Conservation (phyloP, 2,888 invertebrate species). For the Drosophila yooni region DNA sequence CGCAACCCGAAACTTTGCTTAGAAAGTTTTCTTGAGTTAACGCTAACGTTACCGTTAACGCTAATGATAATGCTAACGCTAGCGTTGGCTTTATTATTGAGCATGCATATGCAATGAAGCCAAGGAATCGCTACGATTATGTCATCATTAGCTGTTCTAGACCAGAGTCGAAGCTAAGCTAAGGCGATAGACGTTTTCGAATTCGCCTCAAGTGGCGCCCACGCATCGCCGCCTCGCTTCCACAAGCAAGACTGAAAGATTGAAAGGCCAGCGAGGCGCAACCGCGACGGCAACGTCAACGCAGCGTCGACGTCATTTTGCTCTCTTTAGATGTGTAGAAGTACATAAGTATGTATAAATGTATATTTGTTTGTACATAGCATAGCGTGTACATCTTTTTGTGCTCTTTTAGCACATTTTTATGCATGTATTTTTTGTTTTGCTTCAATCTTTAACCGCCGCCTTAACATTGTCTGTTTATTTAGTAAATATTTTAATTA, state of each 20-base stretch:
- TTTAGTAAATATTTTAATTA: conserved; percentile 69
- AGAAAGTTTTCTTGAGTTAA: conserved; percentile 33
- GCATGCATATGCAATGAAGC: conserved; percentile 51
- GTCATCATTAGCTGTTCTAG: conserved; percentile 50
- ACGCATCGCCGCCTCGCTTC: conserved; percentile 51
- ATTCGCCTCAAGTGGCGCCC: conserved; percentile 60
- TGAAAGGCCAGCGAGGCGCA: conserved; percentile 66
- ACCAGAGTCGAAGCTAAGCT: conserved; percentile 39
- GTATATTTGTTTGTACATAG: not conserved
- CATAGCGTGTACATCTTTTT: conserved; percentile 8
- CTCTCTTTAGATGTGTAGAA: conserved; percentile 6
- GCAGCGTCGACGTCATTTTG: conserved; percentile 47
- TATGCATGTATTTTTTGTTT: conserved; percentile 24
- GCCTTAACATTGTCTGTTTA: conserved; percentile 67
- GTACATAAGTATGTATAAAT: conserved; percentile 15
- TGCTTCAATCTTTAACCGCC: conserved; percentile 43
- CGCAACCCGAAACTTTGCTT: conserved; percentile 25
- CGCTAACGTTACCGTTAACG: conserved; percentile 1
- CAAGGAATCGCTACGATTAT: conserved; percentile 59
- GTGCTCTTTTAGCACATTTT: conserved; percentile 24
- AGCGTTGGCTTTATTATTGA: not conserved
- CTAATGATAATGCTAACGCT: not conserved
- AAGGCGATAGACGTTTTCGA: conserved; percentile 35
- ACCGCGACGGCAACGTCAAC: conserved; percentile 54
- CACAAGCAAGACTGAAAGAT: conserved; percentile 24